These are phyloP conservation scores for Xenus cinereus DNA, from an alignment of 2,113 vertebrate genomes.

Conservation along the genomic window DNA sequence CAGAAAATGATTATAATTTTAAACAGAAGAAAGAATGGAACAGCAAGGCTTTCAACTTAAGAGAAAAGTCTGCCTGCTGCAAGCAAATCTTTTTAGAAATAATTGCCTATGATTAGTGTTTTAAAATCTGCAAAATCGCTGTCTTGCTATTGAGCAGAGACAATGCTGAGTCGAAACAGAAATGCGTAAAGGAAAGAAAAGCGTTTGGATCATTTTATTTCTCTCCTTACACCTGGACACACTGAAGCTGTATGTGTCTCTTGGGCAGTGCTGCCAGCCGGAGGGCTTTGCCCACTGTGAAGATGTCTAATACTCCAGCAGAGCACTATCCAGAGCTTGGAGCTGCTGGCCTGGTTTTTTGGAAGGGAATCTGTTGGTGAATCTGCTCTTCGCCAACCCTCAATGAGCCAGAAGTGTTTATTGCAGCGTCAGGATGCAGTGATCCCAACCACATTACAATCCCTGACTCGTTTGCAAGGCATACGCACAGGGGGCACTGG, in stretches of 20 bases:
- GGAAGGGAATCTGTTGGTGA: background rate
- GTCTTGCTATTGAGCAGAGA: conserved; percentile 40
- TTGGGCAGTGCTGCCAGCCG: background rate
- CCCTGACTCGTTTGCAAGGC: background rate
- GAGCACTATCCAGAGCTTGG: background rate
- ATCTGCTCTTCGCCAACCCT: background rate
- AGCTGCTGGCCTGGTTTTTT: background rate
- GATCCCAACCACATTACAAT: background rate
- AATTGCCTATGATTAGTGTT: conserved; percentile 42
- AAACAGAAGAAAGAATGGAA: conserved; percentile 29
- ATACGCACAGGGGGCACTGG: no score
- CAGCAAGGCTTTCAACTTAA: conserved; percentile 46
- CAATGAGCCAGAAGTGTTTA: background rate
- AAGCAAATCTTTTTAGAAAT: conserved; percentile 41
- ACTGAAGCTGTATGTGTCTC: background rate
- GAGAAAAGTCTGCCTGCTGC: conserved; percentile 21
- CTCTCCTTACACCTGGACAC: conserved; percentile 23
- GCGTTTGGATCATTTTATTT: conserved; percentile 5
- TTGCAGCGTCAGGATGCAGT: background rate
- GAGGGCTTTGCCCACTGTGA: background rate
- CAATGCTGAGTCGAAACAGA: conserved; percentile 47
- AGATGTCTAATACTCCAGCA: background rate
- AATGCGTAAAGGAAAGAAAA: conserved; percentile 31
- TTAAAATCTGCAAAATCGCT: conserved; percentile 37
- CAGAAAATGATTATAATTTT: conserved; percentile 36